Base-by-base conservation (phyloP, 2,797 vertebrate species). In the Cuculus canorus region DNA sequence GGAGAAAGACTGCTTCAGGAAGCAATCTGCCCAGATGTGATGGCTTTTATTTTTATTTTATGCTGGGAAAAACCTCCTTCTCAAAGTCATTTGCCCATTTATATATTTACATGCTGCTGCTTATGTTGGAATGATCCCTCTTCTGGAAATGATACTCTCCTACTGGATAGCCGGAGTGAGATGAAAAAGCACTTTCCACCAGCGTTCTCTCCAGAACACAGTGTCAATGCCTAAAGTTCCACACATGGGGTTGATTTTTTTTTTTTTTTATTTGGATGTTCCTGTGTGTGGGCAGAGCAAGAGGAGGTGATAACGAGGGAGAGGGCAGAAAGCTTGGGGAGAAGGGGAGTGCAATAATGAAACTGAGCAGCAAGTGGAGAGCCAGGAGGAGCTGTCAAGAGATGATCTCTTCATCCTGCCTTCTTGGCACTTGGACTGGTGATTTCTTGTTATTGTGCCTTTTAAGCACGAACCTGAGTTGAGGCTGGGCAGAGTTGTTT, bases 241-340 rank as follows among this genome's bases (percentile, higher is more conserved):
- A 18, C 35, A 4, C 0, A 0, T 17, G 14, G 27, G 47, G 21
- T 57, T 57, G 65, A 32, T n/a, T n/a, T n/a, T n/a, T n/a, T n/a
- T 28, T 9, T 41, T 28, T 32, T n/a, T 48, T 47, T 35, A 7
- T 18, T n/a, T 30, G 37, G 32, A 6, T 53, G 15, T 21, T 64
- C 68, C 11, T 30, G 28, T 41, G 15, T 15, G 19, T 41, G 35
- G 24, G 18, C 43, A 77, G 45, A n/a, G 43, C 0, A 1, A 32
- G 37, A 35, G 16, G 24, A 68, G 16, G 10, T 9, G 25, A 7
- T 35, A 30, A 19, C 23, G 68, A 50, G 11, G 57, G 7, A 41
- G 22, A 63, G 16, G 28, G 7, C 35, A 70, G 4, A 1, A 2
- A 9, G 14, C 2, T 18, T 5, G 24, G 28, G 47, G 30, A 21